Conservation (phyloP, 2,797 vertebrate genomes). For the Nasua narica region DNA sequence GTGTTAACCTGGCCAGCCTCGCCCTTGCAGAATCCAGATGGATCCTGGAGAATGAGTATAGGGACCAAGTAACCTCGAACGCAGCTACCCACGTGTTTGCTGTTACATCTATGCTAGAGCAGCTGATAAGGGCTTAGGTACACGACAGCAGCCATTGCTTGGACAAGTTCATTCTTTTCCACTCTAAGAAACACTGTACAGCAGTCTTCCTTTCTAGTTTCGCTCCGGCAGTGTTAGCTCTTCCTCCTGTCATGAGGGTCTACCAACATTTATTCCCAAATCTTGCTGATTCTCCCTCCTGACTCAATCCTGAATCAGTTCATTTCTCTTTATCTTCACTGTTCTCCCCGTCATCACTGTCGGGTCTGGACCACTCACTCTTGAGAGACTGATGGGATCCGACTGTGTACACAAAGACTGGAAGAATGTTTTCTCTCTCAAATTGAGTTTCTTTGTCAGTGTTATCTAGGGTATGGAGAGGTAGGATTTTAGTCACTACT, state of each 20-base stretch:
- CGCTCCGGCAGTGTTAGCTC: background rate
- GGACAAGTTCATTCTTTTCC: background rate
- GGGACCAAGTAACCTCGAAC: background rate
- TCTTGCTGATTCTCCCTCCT: background rate
- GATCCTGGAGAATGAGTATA: background rate
- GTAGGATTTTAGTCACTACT: background rate
- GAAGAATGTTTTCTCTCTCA: background rate
- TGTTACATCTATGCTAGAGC: background rate
- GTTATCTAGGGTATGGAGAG: background rate
- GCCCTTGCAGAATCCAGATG: background rate
- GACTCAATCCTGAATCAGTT: background rate
- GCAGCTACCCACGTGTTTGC: background rate
- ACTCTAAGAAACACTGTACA: background rate
- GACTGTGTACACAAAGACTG: background rate
- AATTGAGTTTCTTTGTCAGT: background rate
- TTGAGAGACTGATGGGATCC: background rate
- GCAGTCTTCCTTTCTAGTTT: background rate
- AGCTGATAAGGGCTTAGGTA: background rate
- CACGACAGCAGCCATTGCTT: rapidly evolving
- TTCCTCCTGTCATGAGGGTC: background rate
- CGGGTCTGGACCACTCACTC: background rate
- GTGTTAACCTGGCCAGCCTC: background rate
- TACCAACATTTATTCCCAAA: background rate
- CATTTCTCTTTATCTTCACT: background rate
- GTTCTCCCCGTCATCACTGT: background rate